These are phyloP conservation scores for Platerodrilus igneus DNA, from an alignment of 2,888 invertebrate genomes.

Conservation along the genomic window DNA sequence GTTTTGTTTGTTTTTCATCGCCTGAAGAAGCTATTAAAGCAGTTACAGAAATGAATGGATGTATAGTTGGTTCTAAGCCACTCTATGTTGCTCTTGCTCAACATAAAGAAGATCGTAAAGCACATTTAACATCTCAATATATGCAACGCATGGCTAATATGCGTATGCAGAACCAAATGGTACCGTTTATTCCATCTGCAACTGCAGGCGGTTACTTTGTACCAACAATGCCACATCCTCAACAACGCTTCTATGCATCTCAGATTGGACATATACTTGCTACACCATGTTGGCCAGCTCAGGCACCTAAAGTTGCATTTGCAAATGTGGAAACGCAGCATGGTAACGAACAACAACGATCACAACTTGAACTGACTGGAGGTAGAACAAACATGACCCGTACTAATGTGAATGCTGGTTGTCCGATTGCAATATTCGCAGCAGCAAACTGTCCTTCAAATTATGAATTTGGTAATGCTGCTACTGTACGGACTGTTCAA, in stretches of 20 bases:
- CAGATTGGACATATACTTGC: constrained; percentile 89
- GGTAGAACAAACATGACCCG: constrained; percentile 58
- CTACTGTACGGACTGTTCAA: constrained; percentile 60
- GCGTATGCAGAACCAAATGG: constrained; percentile 90
- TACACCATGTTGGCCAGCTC: constrained; percentile 84
- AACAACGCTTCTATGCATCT: constrained; percentile 85
- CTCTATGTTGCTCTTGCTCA: constrained; percentile 98
- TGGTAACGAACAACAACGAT: constrained; percentile 80
- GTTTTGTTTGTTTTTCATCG: constrained; percentile 97
- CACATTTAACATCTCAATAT: constrained; percentile 95
- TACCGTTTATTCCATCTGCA: constrained; percentile 79
- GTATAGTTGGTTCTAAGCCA: constrained; percentile 96
- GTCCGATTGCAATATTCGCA: constrained; percentile 57
- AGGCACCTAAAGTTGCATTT: constrained; percentile 58
- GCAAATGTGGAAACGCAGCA: constrained; percentile 68
- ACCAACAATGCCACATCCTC: constrained; percentile 82
- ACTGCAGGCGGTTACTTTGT: constrained; percentile 84
- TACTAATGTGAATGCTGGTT: constrained; percentile 58
- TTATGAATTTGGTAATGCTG: constrained; percentile 74
- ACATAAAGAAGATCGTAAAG: constrained; percentile 97
- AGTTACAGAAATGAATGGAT: constrained; percentile 98
- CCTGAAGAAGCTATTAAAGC: constrained; percentile 99
- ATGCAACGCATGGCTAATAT: constrained; percentile 95
- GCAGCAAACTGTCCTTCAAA: constrained; percentile 67
- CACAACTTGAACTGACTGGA: constrained; percentile 69